Conservation (phyloP, 2,888 invertebrate species). For the Eupithecia vulgata region DNA sequence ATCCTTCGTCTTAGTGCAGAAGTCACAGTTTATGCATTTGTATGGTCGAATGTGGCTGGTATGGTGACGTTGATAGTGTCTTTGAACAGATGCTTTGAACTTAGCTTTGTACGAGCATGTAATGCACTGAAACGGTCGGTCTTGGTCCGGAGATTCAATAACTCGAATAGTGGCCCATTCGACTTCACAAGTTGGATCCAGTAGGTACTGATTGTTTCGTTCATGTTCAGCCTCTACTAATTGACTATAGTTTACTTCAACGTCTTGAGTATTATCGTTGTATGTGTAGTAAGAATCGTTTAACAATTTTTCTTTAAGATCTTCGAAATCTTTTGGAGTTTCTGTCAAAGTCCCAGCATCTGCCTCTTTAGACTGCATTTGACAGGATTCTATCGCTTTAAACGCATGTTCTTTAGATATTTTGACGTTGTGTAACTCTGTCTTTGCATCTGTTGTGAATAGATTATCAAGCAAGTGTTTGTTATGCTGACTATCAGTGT, state of each 20-base stretch:
- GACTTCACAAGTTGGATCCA: slow-evolving; percentile 57
- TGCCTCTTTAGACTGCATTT: slow-evolving; percentile 14
- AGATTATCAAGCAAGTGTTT: slow-evolving; percentile 24
- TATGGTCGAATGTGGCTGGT: slow-evolving; percentile 64
- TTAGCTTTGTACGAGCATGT: slow-evolving; percentile 63
- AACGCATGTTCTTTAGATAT: slow-evolving; percentile 7
- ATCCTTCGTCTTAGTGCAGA: slow-evolving; percentile 72
- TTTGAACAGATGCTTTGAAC: slow-evolving; percentile 69
- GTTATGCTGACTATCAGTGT: slow-evolving; percentile 24
- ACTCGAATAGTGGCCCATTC: slow-evolving; percentile 68
- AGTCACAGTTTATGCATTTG: slow-evolving; percentile 68
- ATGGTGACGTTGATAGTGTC: slow-evolving; percentile 70
- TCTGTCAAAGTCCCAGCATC: background rate
- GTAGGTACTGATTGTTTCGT: slow-evolving; percentile 53
- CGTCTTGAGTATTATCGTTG: slow-evolving; percentile 12
- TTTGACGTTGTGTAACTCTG: background rate
- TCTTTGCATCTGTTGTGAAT: background rate
- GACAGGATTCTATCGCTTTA: slow-evolving; percentile 15
- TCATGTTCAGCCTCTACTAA: slow-evolving; percentile 32
- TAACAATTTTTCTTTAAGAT: slow-evolving; percentile 15
- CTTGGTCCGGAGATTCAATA: slow-evolving; percentile 55
- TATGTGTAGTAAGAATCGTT: slow-evolving; percentile 22
- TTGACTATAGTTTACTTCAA: slow-evolving; percentile 13
- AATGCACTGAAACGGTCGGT: slow-evolving; percentile 62
- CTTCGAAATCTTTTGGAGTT: slow-evolving; percentile 5